A percentile compares a stretch with the other conserved stretches of the same genome.
Evolutionary conservation across 2,113 vertebrate genomes (phyloP).

Genomic region (Cyanocitta stelleri): DNA sequence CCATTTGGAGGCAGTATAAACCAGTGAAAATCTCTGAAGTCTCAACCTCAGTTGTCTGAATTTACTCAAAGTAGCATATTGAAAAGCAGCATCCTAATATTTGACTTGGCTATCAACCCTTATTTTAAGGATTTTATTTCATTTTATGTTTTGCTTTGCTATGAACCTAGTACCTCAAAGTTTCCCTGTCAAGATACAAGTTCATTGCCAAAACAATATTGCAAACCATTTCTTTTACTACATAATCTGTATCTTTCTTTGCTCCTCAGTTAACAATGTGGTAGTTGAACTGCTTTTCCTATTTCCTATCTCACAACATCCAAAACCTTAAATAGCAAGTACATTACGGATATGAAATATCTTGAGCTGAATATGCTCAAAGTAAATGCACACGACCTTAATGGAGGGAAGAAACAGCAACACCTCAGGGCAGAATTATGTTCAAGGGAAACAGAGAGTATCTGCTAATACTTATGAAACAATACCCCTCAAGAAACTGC

Average conservation of each 20-base stretch:
- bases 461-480: slow-evolving; percentile 1
- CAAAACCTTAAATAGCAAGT: background rate
- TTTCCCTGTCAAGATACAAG: background rate
- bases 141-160: background rate
- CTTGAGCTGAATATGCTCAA: background rate
- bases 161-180: background rate
- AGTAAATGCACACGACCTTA: background rate
- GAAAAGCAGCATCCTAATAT: background rate
- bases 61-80: background rate
- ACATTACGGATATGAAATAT: background rate
- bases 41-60: background rate
- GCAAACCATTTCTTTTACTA: background rate
- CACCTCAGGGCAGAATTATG: background rate
- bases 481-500: background rate
- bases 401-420: background rate
- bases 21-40: background rate
- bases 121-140: background rate
- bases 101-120: background rate
- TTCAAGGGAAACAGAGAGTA: background rate
- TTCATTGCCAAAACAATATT: background rate
- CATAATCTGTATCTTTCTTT: background rate
- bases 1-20: background rate
- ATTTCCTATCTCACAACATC: background rate
- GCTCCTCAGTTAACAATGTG: background rate
- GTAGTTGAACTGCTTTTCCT: background rate